Evolutionary conservation across 1,140 invertebrate genomes (phyloP), one percentile per base, ranked within the genome.

Genomic region (Drosophila fuyamai): DNA sequence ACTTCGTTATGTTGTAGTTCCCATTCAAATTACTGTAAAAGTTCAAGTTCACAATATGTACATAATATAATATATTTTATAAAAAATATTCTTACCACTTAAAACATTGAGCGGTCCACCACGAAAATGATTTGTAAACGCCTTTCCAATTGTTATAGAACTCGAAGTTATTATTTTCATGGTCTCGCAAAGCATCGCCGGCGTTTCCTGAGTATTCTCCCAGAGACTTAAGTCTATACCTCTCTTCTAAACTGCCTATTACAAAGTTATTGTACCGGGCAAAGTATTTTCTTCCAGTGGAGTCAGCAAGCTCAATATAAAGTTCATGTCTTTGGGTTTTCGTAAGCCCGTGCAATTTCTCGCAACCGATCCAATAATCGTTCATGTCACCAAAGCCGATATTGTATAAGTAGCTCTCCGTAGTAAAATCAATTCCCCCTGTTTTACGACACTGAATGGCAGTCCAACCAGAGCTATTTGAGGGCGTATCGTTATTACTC

Each of bases 161-260:
- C 9, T 41, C 32, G 13, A 67, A 61, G 0, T 10, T 18, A 0
- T 14, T 32, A 23, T 35, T 14, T 18, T 32, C 18, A 61, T 51
- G 46, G 14, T 4, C 16, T 9, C 56, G 23, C 3, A 67, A 16
- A 5, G 29, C 48, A 43, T 77, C 75, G 10, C 75, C 53, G n/a
- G 58, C 72, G 40, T 61, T 48, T 13, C 72, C 72, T 1, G 54
- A 14, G 29, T 77, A 77, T 9, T 68, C n/a, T 0, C 75, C 71
- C 12, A 77, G 14, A 8, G 46, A 61, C 16, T 43, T 55, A 7
- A 77, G 23, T 9, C 38, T 36, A 10, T 75, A 77, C 5, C 46
- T 51, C 29, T 67, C 55, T 1, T 32, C 56, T 13, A 23, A 59
- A 9, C 51, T 35, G 32, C 62, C 62, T 6, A 77, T 12, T 8